Base-by-base conservation (phyloP, 2,888 invertebrate species). In the Drosophila bunnanda region DNA sequence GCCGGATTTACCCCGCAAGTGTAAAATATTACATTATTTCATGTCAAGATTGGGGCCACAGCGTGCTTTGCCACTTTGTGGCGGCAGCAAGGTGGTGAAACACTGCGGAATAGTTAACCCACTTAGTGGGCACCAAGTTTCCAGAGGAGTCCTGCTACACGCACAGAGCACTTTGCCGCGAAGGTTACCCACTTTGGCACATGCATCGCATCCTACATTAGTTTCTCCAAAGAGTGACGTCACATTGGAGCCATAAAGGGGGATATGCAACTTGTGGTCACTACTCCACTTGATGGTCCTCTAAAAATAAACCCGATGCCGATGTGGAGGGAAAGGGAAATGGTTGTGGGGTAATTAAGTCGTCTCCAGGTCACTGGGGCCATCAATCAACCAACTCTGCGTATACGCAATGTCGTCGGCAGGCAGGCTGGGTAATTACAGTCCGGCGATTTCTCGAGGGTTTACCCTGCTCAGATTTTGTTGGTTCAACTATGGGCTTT, bases 21-120 rank as follows among this genome's bases (percentile, higher is more conserved):
- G 77, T 87, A 87, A 89, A 89, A 84, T 89, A 83, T 84, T 89
- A 76, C 75, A 78, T 80, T 88, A 83, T 71, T 80, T 65, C 88
- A 80, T 83, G 75, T 66, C 64, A 28, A 44, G 83, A 88, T 86
- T 86, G 83, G 56, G 89, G 83, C 80, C 72, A 58, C 32, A 69
- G 66, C 50, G 20, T 32, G 28, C 46, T 7, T 17, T 17, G 83
- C 76, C 86, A 82, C 82, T 88, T 88, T 82, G 79, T 77, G 76
- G 44, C 41, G 66, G 75, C 15, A 15, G 17, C 4, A 17, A 39
- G 17, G 38, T 38, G 38, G 38, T 72, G 71, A 73, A 74, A 64
- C 25, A 86, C 68, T 83, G 83, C 83, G 67, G 80, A 71, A 70
- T 70, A 69, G 76, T 88, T 88, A 83, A 72, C 81, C 78, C 78